Percentiles rank a stretch among this genome's conserved stretches.
These are phyloP conservation scores for Salvelinus sp. DNA, from an alignment of 2,113 vertebrate genomes.

Conservation along the genomic window DNA sequence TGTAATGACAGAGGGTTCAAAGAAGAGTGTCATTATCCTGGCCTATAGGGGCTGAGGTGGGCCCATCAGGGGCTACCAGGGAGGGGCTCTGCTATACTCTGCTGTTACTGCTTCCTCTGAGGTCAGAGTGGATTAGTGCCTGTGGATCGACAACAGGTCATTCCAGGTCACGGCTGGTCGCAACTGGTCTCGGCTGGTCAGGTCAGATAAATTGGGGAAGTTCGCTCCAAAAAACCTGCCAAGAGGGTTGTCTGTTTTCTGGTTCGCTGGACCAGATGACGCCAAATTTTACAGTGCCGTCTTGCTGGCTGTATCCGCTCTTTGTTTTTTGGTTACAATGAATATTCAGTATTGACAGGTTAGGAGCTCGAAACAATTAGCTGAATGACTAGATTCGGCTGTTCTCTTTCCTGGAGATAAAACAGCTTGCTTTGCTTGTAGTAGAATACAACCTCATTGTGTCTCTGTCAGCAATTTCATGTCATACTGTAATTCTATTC, in stretches of 20 bases:
- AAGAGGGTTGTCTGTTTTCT: slow-evolving; percentile 27
- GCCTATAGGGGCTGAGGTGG: slow-evolving; percentile 51
- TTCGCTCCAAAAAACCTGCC: slow-evolving; percentile 31
- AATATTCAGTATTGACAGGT: not conserved
- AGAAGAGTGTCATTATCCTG: slow-evolving; percentile 56
- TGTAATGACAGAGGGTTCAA: slow-evolving; percentile 54
- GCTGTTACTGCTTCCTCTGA: slow-evolving; percentile 24
- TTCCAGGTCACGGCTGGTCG: slow-evolving; percentile 50
- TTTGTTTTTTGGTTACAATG: not conserved
- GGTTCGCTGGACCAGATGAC: slow-evolving; percentile 33
- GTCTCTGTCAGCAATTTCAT: slow-evolving; percentile 9
- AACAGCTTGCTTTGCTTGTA: slow-evolving; percentile 28
- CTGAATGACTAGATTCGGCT: slow-evolving; percentile 24
- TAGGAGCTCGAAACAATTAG: not conserved
- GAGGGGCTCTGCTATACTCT: slow-evolving; percentile 26
- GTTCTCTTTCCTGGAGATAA: slow-evolving; percentile 27
- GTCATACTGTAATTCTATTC: too few relatives aligned
- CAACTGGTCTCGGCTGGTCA: slow-evolving; percentile 23
- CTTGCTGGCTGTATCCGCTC: not conserved
- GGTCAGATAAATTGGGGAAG: slow-evolving; percentile 46
- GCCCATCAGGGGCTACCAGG: slow-evolving; percentile 44
- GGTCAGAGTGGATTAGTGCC: slow-evolving; percentile 18
- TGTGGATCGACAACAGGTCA: slow-evolving; percentile 47
- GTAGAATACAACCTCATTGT: not conserved
- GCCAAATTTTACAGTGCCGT: not conserved